phyloP scores from a whole-genome alignment of 2,797 vertebrate genomes.

The Ctenopoma kingsleyae region DNA sequence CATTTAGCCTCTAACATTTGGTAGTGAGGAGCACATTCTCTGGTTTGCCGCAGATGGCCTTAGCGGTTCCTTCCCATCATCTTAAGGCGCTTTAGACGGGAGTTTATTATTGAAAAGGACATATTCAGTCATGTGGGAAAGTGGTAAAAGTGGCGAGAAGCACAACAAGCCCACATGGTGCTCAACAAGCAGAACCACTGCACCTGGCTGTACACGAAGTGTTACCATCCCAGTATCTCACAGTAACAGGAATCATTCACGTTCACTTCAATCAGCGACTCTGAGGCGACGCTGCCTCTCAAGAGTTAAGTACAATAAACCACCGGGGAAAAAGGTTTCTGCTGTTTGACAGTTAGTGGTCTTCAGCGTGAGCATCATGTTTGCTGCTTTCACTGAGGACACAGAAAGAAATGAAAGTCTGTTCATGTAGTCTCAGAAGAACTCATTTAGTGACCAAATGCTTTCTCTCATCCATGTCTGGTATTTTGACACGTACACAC shows the following conservation, averaged over 20 bases:
- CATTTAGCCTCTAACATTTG: conserved; percentile 19
- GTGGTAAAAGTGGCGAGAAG: background rate
- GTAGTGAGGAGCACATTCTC: conserved; percentile 35
- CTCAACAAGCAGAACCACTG: background rate
- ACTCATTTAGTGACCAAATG: background rate
- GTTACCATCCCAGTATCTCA: background rate
- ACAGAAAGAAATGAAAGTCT: background rate
- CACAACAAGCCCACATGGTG: background rate
- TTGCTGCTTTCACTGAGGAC: too few relatives aligned
- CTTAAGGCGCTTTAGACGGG: conserved; percentile 61
- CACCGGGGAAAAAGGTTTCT: conserved; percentile 1
- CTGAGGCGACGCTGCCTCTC: conserved; percentile 42
- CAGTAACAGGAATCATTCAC: conserved; percentile 5
- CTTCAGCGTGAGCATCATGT: background rate
- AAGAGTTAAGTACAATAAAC: background rate
- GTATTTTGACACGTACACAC: background rate
- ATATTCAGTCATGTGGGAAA: conserved; percentile 12
- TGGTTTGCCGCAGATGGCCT: conserved; percentile 32
- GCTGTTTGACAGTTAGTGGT: conserved; percentile 7
- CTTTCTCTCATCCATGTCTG: too few relatives aligned
- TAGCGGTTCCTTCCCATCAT: conserved; percentile 15
- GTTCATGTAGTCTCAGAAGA: background rate
- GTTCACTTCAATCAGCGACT: conserved; percentile 31
- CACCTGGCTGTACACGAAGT: background rate
- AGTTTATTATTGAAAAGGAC: conserved; percentile 20